Evolutionary conservation across 2,888 invertebrate species (phyloP).

Genomic region (Phyllotreta striolata): DNA sequence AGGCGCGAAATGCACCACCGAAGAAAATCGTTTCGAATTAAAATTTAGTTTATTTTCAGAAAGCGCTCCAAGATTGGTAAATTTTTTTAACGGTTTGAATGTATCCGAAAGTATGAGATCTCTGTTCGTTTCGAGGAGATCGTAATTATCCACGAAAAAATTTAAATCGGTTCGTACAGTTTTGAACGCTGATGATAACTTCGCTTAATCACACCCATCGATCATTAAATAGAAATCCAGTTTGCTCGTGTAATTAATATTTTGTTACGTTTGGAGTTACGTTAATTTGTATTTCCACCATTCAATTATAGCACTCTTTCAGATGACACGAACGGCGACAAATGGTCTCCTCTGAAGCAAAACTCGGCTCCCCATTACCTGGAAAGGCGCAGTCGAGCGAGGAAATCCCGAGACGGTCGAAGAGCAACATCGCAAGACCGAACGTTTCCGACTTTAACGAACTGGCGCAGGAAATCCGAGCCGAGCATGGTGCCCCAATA

Average conservation of each 20-base stretch:
- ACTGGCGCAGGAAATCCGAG: constrained; percentile 77
- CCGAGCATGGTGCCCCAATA: constrained; percentile 68
- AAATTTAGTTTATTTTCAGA: constrained; percentile 24
- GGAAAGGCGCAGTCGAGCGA: constrained; percentile 78
- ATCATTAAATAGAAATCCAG: background rate
- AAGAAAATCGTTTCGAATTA: background rate
- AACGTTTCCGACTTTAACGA: constrained; percentile 67
- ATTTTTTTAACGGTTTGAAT: constrained; percentile 26
- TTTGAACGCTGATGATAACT: constrained; percentile 23
- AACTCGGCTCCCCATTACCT: constrained; percentile 89
- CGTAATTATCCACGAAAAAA: constrained; percentile 5
- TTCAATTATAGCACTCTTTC: constrained; percentile 6
- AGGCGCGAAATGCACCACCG: background rate
- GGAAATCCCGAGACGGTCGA: constrained; percentile 65
- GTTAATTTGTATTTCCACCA: too few relatives aligned
- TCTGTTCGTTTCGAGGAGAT: constrained; percentile 17
- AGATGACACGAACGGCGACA: constrained; percentile 55
- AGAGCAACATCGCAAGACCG: constrained; percentile 62
- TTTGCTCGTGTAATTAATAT: too few relatives aligned
- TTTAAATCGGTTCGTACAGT: constrained; percentile 23
- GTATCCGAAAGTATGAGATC: constrained; percentile 18
- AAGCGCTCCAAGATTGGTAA: constrained; percentile 8
- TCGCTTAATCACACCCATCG: background rate
- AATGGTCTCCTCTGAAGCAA: constrained; percentile 71
- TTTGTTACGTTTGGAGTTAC: too few relatives aligned